Evolutionary conservation across 1,140 invertebrate genomes (phyloP).

Genomic region (Brachionus paranguensis): DNA sequence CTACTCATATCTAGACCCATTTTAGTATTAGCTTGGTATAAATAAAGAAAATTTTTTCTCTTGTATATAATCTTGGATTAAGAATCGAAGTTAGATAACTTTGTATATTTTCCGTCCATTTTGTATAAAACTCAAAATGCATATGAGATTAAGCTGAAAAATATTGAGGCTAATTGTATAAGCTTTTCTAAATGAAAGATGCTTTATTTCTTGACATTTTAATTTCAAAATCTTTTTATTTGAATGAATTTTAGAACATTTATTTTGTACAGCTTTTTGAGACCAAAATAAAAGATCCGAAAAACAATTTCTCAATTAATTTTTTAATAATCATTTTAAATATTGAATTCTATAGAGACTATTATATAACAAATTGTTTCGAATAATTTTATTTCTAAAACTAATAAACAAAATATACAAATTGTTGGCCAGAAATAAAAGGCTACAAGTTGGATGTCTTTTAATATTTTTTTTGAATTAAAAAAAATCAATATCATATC

Average conservation of each 20-base stretch:
- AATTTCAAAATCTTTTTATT: neutral
- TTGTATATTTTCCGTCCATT: neutral
- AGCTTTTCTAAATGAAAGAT: neutral
- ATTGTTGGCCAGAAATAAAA: neutral
- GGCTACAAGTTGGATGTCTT: neutral
- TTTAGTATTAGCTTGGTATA: neutral
- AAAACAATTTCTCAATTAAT: neutral
- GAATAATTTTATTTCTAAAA: neutral
- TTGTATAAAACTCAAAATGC: neutral
- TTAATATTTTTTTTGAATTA: neutral
- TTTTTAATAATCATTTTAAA: neutral
- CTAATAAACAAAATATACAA: neutral
- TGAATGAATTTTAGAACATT: neutral
- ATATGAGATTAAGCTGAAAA: neutral
- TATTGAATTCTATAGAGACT: neutral
- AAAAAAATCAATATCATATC: neutral
- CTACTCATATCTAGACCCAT: neutral
- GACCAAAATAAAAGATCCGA: neutral
- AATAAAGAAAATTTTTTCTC: neutral
- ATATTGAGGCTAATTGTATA: conserved; percentile 11
- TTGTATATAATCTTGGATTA: neutral
- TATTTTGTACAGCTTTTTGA: too few species aligned
- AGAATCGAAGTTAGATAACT: neutral
- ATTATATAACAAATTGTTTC: neutral
- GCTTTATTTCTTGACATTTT: neutral